Conservation (phyloP, 2,888 invertebrate species). For the Drymonia ruficornis region DNA sequence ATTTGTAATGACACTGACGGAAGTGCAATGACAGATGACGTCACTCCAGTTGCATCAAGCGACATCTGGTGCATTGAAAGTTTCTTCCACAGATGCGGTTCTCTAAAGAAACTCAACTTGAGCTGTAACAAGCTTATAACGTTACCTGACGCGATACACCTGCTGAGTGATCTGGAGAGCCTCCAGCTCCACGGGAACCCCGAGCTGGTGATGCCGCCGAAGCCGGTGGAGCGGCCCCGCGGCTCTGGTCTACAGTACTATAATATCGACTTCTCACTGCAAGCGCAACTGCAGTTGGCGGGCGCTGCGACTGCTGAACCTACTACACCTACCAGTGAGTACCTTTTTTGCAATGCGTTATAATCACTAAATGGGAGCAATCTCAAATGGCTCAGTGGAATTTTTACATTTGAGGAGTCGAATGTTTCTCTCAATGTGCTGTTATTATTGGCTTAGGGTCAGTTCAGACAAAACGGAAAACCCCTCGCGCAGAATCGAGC, state of each 20-base stretch:
- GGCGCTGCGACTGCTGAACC: slow-evolving; percentile 94
- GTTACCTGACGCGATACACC: slow-evolving; percentile 98
- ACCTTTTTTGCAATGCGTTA: no score
- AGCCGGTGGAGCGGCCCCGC: slow-evolving; percentile 92
- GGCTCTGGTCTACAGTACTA: slow-evolving; percentile 96
- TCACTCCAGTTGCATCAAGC: no score
- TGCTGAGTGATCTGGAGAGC: slow-evolving; percentile 94
- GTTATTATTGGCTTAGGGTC: no score
- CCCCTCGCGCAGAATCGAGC: no score
- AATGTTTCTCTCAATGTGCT: no score
- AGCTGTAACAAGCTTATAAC: slow-evolving; percentile 97
- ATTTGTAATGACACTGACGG: no score
- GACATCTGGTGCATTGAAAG: no score
- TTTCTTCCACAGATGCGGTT: slow-evolving; percentile 90
- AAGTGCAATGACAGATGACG: no score
- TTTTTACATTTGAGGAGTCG: no score
- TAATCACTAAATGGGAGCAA: no score
- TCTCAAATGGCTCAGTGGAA: no score
- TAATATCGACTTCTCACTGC: slow-evolving; percentile 99
- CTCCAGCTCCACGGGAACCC: slow-evolving; percentile 97
- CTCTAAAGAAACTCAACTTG: slow-evolving; percentile 95
- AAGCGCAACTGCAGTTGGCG: slow-evolving; percentile 96
- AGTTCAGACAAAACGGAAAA: no score
- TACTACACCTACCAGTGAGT: slow-evolving; percentile 87
- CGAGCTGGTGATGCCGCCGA: slow-evolving; percentile 97